phyloP scores from a whole-genome alignment of 2,888 invertebrate species.

The Pterostichus niger region DNA sequence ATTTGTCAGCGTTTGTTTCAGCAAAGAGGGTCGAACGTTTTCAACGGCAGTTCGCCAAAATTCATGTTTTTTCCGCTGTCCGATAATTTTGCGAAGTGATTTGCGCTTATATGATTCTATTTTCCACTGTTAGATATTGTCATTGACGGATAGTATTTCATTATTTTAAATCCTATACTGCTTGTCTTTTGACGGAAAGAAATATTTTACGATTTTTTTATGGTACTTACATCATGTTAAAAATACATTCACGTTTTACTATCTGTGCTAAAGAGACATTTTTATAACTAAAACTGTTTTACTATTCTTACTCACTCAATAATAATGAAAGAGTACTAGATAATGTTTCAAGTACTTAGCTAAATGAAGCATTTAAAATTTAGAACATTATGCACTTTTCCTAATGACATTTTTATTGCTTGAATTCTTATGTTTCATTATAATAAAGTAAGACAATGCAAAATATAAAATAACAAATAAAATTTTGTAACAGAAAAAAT shows the following conservation, averaged over 20 bases:
- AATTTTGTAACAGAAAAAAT: too few relatives aligned
- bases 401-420: too few relatives aligned
- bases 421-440: too few relatives aligned
- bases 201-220: slow-evolving; percentile 23
- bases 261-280: background rate
- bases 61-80: background rate
- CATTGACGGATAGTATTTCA: slow-evolving; percentile 15
- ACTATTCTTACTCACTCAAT: too few relatives aligned
- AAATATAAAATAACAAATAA: too few relatives aligned
- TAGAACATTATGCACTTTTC: too few relatives aligned
- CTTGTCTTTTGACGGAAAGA: background rate
- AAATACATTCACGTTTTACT: background rate
- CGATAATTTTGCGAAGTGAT: background rate
- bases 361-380: too few relatives aligned
- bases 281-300: too few relatives aligned
- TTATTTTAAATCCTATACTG: slow-evolving; percentile 4
- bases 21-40: background rate
- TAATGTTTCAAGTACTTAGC: too few relatives aligned
- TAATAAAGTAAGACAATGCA: too few relatives aligned
- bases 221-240: background rate
- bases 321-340: too few relatives aligned
- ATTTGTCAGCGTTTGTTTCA: slow-evolving; percentile 6
- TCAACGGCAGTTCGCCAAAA: background rate
- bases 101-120: too few relatives aligned
- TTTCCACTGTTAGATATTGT: background rate